These are phyloP conservation scores for Morone chrysops DNA, from an alignment of 2,113 vertebrate genomes.

Conservation along the genomic window DNA sequence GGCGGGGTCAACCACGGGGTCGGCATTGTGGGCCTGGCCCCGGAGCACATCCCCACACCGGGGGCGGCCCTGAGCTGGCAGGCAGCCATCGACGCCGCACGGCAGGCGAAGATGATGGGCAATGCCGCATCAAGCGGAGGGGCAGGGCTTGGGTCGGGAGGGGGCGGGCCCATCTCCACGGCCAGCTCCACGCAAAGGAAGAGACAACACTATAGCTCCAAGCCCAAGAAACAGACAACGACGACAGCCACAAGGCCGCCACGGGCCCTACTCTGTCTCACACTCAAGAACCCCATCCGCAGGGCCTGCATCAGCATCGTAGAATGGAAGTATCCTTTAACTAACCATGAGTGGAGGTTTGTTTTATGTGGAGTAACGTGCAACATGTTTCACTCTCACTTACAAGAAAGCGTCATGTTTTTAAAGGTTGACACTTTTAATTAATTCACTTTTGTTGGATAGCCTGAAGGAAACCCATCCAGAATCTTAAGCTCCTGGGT, in stretches of 20 bases:
- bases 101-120: conserved; percentile 98
- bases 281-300: conserved; percentile 97
- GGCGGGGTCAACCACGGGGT: conserved; percentile 75
- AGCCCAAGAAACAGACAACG: conserved; percentile 96
- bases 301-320: conserved; percentile 99
- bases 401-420: background rate
- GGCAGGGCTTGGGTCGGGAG: conserved; percentile 73
- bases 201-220: conserved; percentile 93
- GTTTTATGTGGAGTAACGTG: background rate
- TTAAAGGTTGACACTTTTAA: conserved; percentile 2
- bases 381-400: background rate
- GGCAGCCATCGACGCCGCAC: conserved; percentile 95
- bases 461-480: background rate
- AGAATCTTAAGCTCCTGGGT: background rate
- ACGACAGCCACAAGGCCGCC: conserved; percentile 93
- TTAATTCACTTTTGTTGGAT: background rate
- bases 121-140: conserved; percentile 76
- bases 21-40: conserved; percentile 91
- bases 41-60: conserved; percentile 94
- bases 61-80: conserved; percentile 98
- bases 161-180: conserved; percentile 93
- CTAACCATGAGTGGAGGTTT: background rate
- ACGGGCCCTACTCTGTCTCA: conserved; percentile 95
- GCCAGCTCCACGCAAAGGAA: conserved; percentile 96
- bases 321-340: conserved; percentile 99